Evolutionary conservation across 2,888 invertebrate species (phyloP).

Genomic region (Lepidocyrtoides sp.): DNA sequence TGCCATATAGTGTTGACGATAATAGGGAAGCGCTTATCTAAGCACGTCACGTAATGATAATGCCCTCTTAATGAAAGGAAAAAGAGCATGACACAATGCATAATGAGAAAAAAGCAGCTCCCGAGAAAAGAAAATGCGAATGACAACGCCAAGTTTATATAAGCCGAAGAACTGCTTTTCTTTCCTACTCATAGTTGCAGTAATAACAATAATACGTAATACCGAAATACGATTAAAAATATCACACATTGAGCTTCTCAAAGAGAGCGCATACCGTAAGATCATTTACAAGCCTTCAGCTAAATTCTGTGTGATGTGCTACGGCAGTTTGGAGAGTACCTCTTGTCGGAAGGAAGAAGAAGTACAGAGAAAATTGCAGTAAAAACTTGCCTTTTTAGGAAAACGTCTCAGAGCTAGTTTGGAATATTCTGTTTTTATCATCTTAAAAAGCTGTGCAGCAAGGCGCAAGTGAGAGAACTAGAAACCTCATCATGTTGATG

Average conservation of each 20-base stretch:
- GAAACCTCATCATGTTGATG: conserved; percentile 26
- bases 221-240: conserved; percentile 60
- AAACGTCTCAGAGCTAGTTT: not conserved
- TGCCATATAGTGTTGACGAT: conserved; percentile 52
- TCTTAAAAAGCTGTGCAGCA: not conserved
- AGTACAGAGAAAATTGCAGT: not conserved
- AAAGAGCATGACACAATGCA: conserved; percentile 42
- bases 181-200: not conserved
- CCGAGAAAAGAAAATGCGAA: conserved; percentile 21
- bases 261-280: not conserved
- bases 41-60: conserved; percentile 72
- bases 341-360: not conserved
- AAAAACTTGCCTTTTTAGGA: conserved; percentile 56
- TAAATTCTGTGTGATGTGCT: not conserved
- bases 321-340: not conserved
- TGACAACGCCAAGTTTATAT: not conserved
- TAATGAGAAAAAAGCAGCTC: conserved; percentile 50
- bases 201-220: conserved; percentile 34
- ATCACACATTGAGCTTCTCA: conserved; percentile 39
- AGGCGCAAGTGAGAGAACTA: not conserved
- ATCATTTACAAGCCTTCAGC: not conserved
- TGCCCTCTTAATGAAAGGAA: conserved; percentile 66
- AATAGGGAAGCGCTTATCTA: conserved; percentile 53
- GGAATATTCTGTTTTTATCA: conserved; percentile 12
- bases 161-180: too few relatives aligned